These are phyloP conservation scores for Brachionus manjavacas DNA, from an alignment of 1,140 invertebrate genomes.

Conservation along the genomic window DNA sequence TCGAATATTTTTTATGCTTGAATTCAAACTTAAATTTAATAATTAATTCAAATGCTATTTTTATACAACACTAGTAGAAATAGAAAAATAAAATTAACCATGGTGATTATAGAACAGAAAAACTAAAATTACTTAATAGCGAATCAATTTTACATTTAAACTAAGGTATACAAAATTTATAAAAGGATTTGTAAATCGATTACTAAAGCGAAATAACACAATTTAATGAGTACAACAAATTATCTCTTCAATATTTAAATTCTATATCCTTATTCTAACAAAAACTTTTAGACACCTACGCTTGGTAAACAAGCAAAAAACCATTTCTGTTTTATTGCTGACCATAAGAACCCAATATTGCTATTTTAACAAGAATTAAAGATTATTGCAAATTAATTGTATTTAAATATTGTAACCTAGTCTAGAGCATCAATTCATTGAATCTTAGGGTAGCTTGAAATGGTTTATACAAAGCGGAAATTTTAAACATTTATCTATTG, in stretches of 20 bases:
- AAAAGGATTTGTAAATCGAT: background rate
- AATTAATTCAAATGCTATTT: too few species aligned
- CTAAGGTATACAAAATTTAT: background rate
- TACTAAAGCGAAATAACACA: background rate
- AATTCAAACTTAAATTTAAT: too few species aligned
- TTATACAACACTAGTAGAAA: too few species aligned
- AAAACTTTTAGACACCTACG: background rate
- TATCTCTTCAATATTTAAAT: slow-evolving; percentile 19
- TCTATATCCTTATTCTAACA: slow-evolving; percentile 21
- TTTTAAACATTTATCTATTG: slow-evolving; percentile 7
- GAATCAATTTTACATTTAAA: background rate
- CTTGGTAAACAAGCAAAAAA: background rate
- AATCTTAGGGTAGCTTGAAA: background rate
- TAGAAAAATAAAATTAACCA: background rate
- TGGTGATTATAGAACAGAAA: background rate
- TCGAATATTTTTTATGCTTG: too few species aligned
- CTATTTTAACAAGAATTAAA: slow-evolving; percentile 21
- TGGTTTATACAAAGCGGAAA: background rate
- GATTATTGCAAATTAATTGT: slow-evolving; percentile 6
- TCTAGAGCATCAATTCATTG: background rate
- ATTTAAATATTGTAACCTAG: background rate
- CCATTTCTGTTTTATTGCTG: background rate
- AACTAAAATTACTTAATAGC: background rate
- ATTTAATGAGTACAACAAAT: background rate
- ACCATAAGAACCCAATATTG: background rate